Evolutionary conservation across 1,140 invertebrate genomes (phyloP).

Genomic region (Drosophila carrolli): DNA sequence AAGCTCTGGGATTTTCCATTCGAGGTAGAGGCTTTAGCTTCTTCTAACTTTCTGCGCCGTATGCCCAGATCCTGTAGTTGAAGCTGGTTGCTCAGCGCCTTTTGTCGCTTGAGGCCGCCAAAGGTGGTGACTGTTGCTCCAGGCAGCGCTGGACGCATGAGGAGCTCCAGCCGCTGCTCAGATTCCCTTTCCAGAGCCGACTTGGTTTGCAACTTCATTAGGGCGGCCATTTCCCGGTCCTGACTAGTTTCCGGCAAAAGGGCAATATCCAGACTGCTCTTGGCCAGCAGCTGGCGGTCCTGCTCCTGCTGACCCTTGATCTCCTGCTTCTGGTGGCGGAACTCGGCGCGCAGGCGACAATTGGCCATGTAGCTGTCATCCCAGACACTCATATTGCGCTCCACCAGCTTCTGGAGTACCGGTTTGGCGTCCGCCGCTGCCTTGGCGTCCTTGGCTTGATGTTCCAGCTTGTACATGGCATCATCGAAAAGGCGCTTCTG

Average conservation of each 20-base stretch:
- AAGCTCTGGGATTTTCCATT: conserved; percentile 44
- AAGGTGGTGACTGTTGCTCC: conserved; percentile 86
- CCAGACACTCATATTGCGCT: conserved; percentile 91
- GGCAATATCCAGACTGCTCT: conserved; percentile 91
- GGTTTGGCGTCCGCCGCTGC: conserved; percentile 90
- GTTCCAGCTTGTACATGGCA: conserved; percentile 98
- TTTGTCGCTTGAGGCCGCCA: conserved; percentile 86
- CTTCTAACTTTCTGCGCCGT: conserved; percentile 34
- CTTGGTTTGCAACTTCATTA: conserved; percentile 89
- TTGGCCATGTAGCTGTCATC: conserved; percentile 97
- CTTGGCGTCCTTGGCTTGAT: conserved; percentile 92
- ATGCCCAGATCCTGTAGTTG: conserved; percentile 77
- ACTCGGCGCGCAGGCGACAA: conserved; percentile 91
- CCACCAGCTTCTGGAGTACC: conserved; percentile 90
- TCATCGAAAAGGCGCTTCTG: conserved; percentile 95
- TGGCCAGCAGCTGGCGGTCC: conserved; percentile 91
- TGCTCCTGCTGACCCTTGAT: conserved; percentile 88
- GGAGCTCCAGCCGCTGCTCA: conserved; percentile 85
- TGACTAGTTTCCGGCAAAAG: conserved; percentile 92
- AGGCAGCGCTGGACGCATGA: conserved; percentile 86
- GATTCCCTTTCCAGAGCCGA: conserved; percentile 85
- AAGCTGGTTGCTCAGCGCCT: conserved; percentile 82
- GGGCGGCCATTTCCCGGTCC: conserved; percentile 91
- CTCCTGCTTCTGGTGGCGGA: conserved; percentile 92
- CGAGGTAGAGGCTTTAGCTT: not conserved